Conservation (phyloP, 2,113 vertebrate genomes). For the Tyrannus savana region DNA sequence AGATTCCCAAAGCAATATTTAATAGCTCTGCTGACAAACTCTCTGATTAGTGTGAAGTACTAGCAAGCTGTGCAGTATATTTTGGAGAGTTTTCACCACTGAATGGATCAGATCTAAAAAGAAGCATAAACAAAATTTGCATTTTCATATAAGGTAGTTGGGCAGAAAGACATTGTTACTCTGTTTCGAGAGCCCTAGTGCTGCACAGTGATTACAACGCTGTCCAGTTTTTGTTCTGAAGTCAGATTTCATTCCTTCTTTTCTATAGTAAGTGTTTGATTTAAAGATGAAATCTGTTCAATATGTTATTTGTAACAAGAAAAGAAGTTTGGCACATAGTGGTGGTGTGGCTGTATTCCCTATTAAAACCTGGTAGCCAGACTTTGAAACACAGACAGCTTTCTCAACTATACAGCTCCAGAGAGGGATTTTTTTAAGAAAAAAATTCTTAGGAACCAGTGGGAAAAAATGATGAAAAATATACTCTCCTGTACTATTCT, state of each 20-base stretch:
- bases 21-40: slow-evolving; percentile 31
- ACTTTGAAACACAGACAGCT: background rate
- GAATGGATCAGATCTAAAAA: background rate
- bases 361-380: background rate
- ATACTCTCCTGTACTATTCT: background rate
- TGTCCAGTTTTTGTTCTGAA: background rate
- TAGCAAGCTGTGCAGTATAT: background rate
- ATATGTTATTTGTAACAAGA: background rate
- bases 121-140: background rate
- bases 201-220: background rate
- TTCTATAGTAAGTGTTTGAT: background rate
- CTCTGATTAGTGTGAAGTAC: background rate
- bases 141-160: background rate
- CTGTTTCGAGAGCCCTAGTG: background rate
- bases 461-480: background rate
- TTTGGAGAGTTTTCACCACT: background rate
- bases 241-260: background rate
- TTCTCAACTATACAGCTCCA: background rate
- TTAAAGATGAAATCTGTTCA: background rate
- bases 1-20: background rate
- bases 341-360: background rate
- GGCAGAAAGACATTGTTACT: background rate
- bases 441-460: background rate
- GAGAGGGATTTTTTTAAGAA: background rate
- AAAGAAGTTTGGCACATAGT: background rate